These are phyloP conservation scores for Uloborus diversus DNA, from an alignment of 1,140 invertebrate species.

Conservation along the genomic window DNA sequence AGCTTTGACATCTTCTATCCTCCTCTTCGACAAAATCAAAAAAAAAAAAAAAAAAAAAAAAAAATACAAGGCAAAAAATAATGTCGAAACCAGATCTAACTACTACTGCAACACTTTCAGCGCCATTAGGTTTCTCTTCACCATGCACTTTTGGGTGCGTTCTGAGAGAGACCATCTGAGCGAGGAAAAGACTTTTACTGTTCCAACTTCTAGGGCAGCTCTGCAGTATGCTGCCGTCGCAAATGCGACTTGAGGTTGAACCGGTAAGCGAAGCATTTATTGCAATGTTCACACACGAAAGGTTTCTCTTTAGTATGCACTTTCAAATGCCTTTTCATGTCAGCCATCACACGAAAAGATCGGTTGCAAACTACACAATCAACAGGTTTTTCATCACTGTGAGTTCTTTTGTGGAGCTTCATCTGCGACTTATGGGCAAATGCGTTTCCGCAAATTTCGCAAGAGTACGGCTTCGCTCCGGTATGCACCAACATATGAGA, in stretches of 20 bases:
- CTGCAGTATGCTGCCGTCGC: no score
- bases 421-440: background rate
- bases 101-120: no score
- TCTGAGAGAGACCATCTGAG: no score
- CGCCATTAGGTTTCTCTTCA: no score
- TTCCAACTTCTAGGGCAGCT: no score
- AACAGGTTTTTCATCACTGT: background rate
- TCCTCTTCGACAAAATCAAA: no score
- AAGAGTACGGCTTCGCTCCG: conserved; percentile 76
- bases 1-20: no score
- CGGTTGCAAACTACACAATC: conserved; percentile 38
- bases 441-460: conserved; percentile 68
- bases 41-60: no score
- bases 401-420: background rate
- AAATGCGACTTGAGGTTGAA: background rate
- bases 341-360: conserved; percentile 40
- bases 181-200: no score
- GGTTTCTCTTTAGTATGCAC: conserved; percentile 55
- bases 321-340: conserved; percentile 61
- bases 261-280: conserved; percentile 59
- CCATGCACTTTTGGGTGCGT: no score
- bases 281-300: conserved; percentile 62
- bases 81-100: no score
- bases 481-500: conserved; percentile 87
- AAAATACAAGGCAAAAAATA: no score